These are phyloP conservation scores for Drosophila suboccidentalis DNA, from an alignment of 2,888 invertebrate species.

Conservation along the genomic window DNA sequence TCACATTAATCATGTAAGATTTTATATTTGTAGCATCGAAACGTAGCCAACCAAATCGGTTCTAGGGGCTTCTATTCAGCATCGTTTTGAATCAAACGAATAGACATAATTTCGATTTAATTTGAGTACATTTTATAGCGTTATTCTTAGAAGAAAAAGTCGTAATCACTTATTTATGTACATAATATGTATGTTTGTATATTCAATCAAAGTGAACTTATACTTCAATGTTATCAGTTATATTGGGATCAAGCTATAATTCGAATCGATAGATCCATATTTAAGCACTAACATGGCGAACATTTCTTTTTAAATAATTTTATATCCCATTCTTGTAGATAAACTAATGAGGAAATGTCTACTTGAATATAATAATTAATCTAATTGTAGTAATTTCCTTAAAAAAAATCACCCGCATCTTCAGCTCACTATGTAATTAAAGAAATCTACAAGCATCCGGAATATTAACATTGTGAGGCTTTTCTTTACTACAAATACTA, in stretches of 20 bases:
- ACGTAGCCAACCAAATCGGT: no score
- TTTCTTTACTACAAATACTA: background rate
- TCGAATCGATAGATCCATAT: background rate
- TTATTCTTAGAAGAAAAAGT: background rate
- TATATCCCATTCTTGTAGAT: background rate
- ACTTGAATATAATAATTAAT: background rate
- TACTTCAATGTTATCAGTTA: constrained; percentile 6
- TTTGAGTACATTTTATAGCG: background rate
- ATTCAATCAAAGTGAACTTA: background rate
- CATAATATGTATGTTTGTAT: background rate
- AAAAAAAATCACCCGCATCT: constrained; percentile 2
- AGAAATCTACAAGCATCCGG: background rate
- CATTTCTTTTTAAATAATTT: background rate
- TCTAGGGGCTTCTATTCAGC: background rate
- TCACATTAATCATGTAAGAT: background rate
- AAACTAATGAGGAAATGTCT: background rate
- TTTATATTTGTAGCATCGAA: background rate
- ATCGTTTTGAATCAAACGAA: background rate
- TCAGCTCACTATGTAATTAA: background rate
- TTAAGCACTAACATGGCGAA: no score
- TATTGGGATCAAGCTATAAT: background rate
- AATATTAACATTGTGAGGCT: background rate
- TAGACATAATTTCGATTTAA: background rate
- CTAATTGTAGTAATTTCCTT: background rate
- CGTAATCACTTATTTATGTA: background rate